Evolutionary conservation across 1,140 invertebrate species (phyloP).

Genomic region (Harpegnathos saltator): DNA sequence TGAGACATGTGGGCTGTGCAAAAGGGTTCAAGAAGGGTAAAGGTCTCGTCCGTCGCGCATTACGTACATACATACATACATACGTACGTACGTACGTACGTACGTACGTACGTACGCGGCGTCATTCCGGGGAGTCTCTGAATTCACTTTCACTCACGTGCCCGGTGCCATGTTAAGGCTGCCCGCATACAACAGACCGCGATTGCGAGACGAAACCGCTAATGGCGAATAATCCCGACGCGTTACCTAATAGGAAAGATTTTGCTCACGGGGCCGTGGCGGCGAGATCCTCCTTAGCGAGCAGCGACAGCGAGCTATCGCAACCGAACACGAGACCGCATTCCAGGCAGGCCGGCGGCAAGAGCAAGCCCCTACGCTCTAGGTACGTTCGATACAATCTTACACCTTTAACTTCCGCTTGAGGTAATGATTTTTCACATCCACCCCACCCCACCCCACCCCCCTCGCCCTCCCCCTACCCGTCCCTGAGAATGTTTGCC

Average conservation of each 20-base stretch:
- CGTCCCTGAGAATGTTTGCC: constrained; percentile 45
- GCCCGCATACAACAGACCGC: constrained; percentile 11
- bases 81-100: constrained; percentile 16
- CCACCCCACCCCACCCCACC: too few relatives aligned
- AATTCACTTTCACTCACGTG: constrained; percentile 61
- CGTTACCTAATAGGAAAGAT: constrained; percentile 82
- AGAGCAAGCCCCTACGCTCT: constrained; percentile 77
- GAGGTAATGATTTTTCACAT: constrained; percentile 58
- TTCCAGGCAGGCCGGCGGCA: constrained; percentile 79
- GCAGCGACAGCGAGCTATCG: constrained; percentile 85
- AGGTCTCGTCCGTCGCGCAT: constrained; percentile 26
- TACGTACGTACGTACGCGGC: constrained; percentile 9
- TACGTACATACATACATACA: constrained; percentile 15
- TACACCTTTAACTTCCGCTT: constrained; percentile 47
- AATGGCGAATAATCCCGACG: constrained; percentile 49
- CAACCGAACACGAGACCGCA: constrained; percentile 84
- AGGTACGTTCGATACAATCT: constrained; percentile 74
- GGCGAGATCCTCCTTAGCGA: constrained; percentile 81
- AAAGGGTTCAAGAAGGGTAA: constrained; percentile 52
- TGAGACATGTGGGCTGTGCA: constrained; percentile 20
- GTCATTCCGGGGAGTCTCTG: constrained; percentile 49
- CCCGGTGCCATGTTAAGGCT: constrained; percentile 36
- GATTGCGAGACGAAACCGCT: constrained; percentile 57
- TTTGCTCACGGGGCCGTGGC: constrained; percentile 86
- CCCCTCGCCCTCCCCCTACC: too few relatives aligned